These are phyloP conservation scores for Zoanthus sociatus DNA, from an alignment of 92 coral and sea anemone species.

Conservation along the genomic window DNA sequence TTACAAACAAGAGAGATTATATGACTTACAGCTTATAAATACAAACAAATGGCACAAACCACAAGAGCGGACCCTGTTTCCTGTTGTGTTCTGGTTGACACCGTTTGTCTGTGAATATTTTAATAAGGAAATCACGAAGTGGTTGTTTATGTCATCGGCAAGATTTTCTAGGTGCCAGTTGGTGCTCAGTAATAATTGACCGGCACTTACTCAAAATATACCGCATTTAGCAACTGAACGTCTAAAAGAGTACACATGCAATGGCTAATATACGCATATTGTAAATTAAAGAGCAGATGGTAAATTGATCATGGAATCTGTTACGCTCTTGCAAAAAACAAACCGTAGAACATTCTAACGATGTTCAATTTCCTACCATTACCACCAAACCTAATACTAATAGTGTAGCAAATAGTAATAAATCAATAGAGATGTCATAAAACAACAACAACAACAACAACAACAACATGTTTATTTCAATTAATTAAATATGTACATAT, in stretches of 20 bases:
- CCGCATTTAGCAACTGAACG: background rate
- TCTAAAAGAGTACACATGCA: background rate
- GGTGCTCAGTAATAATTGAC: background rate
- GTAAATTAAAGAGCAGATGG: background rate
- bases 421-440: too few species aligned
- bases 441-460: too few species aligned
- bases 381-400: too few species aligned
- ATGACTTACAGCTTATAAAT: background rate
- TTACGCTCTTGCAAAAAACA: too few species aligned
- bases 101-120: constrained; percentile 23
- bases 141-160: background rate
- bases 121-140: constrained; percentile 30
- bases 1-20: background rate
- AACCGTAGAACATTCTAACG: too few species aligned
- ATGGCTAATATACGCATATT: background rate
- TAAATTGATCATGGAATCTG: too few species aligned
- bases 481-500: too few species aligned
- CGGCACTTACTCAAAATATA: background rate
- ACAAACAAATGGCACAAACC: constrained; percentile 1
- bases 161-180: background rate
- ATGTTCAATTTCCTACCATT: too few species aligned
- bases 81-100: constrained; percentile 9
- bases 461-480: too few species aligned
- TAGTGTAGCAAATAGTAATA: too few species aligned
- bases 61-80: constrained; percentile 11